Evolutionary conservation across 2,113 vertebrate genomes (phyloP).

Genomic region (Leuciscus idus): DNA sequence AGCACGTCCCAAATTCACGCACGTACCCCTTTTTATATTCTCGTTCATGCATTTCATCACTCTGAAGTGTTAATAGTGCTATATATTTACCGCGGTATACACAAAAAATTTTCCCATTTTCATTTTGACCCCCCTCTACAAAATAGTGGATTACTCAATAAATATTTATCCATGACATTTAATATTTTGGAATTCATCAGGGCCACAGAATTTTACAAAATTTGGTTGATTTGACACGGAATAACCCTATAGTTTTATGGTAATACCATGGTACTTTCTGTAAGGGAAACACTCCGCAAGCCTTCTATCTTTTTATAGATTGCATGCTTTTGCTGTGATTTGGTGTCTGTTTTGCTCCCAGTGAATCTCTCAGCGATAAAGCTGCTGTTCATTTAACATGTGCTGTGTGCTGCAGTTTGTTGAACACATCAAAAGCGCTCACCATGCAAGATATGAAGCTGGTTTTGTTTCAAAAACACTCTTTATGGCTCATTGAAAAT

Average conservation of each 20-base stretch:
- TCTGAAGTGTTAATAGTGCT: too few species aligned
- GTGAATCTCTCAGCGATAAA: not conserved
- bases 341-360: not conserved
- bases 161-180: too few species aligned
- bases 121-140: too few species aligned
- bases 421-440: not conserved
- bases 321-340: conserved; percentile 2
- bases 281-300: not conserved
- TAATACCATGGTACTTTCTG: not conserved
- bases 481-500: conserved; percentile 24
- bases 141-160: too few species aligned
- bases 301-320: not conserved
- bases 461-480: not conserved
- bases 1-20: too few species aligned
- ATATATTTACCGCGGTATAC: too few species aligned
- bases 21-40: too few species aligned
- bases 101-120: too few species aligned
- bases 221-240: too few species aligned
- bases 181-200: too few species aligned
- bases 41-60: too few species aligned
- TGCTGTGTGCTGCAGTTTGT: not conserved
- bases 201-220: too few species aligned
- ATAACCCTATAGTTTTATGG: not conserved
- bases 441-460: not conserved
- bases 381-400: conserved; percentile 9